Conservation (phyloP, 2,888 invertebrate species). For the Lithosia quadra region DNA sequence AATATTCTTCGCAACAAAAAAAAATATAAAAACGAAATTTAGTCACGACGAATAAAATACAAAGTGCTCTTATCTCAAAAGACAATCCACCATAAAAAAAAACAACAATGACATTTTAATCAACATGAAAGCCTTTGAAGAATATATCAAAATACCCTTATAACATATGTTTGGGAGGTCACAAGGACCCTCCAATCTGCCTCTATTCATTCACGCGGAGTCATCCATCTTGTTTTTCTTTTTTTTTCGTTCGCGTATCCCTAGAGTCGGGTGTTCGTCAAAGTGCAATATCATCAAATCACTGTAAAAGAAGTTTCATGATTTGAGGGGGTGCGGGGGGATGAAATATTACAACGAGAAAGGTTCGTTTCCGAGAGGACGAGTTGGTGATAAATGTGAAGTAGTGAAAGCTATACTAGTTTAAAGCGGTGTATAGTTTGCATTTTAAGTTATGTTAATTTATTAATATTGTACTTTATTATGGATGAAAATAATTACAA, state of each 20-base stretch:
- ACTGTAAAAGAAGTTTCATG: slow-evolving; percentile 85
- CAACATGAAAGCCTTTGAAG: slow-evolving; percentile 63
- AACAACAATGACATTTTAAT: slow-evolving; percentile 58
- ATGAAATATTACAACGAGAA: slow-evolving; percentile 82
- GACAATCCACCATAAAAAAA: slow-evolving; percentile 16
- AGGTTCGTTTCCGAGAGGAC: slow-evolving; percentile 74
- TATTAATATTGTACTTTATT: not conserved
- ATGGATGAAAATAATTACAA: not conserved
- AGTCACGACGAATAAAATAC: not conserved
- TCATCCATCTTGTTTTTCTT: slow-evolving; percentile 79
- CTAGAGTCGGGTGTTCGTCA: slow-evolving; percentile 71
- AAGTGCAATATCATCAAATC: slow-evolving; percentile 87
- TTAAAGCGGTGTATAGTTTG: not conserved
- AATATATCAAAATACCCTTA: slow-evolving; percentile 27
- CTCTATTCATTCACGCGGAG: slow-evolving; percentile 54
- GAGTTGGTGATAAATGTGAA: slow-evolving; percentile 52
- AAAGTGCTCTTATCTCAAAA: not conserved
- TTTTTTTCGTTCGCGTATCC: slow-evolving; percentile 61
- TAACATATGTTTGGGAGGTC: slow-evolving; percentile 41
- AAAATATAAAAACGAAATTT: not conserved
- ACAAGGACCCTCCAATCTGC: slow-evolving; percentile 52
- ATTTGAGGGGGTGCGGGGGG: slow-evolving; percentile 75
- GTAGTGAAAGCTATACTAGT: slow-evolving; percentile 46
- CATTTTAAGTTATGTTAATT: not conserved
- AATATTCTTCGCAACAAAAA: slow-evolving; percentile 9